These are phyloP conservation scores for Cyclophora punctaria DNA, from an alignment of 2,888 invertebrate species.

Conservation along the genomic window DNA sequence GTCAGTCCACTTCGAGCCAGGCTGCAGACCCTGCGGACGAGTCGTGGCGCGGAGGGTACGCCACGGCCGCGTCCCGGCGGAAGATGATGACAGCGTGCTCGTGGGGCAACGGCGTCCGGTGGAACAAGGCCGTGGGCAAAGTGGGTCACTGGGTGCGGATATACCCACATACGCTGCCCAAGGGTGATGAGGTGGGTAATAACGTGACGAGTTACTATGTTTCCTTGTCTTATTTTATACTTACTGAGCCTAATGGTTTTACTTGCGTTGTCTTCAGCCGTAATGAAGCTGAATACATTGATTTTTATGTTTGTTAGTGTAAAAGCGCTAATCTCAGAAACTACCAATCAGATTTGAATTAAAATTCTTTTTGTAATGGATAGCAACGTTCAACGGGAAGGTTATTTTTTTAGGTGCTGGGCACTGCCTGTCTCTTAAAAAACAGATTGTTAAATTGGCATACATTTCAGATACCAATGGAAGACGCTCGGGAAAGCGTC, in stretches of 20 bases:
- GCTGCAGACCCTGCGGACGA: constrained; percentile 53
- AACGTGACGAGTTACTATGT: too few species aligned
- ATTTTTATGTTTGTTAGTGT: too few species aligned
- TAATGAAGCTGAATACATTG: too few species aligned
- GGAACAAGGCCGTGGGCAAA: constrained; percentile 76
- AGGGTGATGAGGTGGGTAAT: constrained; percentile 44
- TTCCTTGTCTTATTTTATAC: too few species aligned
- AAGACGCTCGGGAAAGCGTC: constrained; percentile 63
- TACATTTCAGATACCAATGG: constrained; percentile 41
- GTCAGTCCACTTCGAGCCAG: constrained; percentile 40
- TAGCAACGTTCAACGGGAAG: not conserved
- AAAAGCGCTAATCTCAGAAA: too few species aligned
- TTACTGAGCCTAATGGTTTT: too few species aligned
- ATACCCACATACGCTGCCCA: constrained; percentile 75
- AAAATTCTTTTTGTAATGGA: not conserved
- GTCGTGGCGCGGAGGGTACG: constrained; percentile 59
- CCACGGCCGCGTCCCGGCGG: constrained; percentile 58
- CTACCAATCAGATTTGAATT: too few species aligned
- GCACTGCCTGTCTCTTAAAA: not conserved
- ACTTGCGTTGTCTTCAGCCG: too few species aligned
- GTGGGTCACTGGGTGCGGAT: constrained; percentile 87
- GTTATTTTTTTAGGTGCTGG: too few species aligned
- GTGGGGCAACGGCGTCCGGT: constrained; percentile 84
- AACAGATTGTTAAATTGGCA: too few species aligned
- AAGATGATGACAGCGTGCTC: constrained; percentile 52